Base-by-base conservation (phyloP, 2,888 invertebrate species). In the Sympetrum striolatum region DNA sequence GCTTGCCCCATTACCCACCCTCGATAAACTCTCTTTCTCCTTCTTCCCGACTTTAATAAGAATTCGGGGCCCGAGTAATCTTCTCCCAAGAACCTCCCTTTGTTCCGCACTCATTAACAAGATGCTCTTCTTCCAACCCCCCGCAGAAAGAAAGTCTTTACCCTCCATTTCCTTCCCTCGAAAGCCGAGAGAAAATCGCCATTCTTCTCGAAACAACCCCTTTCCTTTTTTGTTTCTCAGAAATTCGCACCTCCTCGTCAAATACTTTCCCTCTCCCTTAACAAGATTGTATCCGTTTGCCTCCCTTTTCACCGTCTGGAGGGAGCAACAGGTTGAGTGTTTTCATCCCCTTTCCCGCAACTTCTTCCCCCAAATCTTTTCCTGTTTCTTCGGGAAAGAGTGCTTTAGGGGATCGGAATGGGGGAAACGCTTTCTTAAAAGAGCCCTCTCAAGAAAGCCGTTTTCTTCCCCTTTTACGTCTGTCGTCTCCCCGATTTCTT, bases 301-400 rank as follows among this genome's bases (percentile, higher is more conserved):
- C 58, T 82, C 58, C 82, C 58, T 82, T 82, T 81, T 60, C 15
- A 64, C 64, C 25, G 82, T 22, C 58, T 10, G 86, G 37, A n/a
- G 22, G 22, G 60, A 64, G 86, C 86, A 86, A 86, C 86, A 86
- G 86, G 86, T 86, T 86, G 86, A 58, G 60, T 25, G 12, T 10
- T 31, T 60, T 37, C 82, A 82, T 82, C 58, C 82, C 82, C 82
- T 58, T 58, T 44, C 58, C n/a, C 22, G 35, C 35, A 58, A 82
- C 39, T 86, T 86, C 73, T 31, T 60, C 86, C 86, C 86, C 58
- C 60, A 58, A 86, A 86, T 86, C 86, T 86, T 86, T 86, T 86
- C 86, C 37, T 60, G 86, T 86, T 86, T 86, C 86, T 86, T 86
- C 53, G 37, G n/a, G 37, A 53, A 37, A 64, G 37, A 64, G 22